Conservation (phyloP, 1,140 invertebrate genomes). For the Metopolophium dirhodum region DNA sequence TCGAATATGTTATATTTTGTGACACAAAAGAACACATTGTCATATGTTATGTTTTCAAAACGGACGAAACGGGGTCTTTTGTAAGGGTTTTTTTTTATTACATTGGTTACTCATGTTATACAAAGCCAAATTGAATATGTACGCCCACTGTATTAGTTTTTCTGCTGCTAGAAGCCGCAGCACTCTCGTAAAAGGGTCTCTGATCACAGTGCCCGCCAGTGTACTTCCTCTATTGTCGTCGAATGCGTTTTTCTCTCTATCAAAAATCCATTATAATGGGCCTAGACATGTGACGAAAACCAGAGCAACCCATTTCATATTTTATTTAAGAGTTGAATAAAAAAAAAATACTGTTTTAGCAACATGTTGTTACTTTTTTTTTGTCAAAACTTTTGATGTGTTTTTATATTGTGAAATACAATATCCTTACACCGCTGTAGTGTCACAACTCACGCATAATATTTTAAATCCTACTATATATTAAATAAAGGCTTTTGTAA, state of each 20-base stretch:
- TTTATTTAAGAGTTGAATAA: conserved; percentile 46
- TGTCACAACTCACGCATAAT: neutral
- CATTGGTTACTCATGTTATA: conserved; percentile 55
- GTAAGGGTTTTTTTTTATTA: conserved; percentile 53
- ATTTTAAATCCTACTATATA: neutral
- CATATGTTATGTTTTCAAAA: conserved; percentile 56
- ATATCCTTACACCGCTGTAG: neutral
- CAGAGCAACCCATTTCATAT: conserved; percentile 11
- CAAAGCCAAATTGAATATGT: conserved; percentile 56
- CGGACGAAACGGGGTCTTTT: conserved; percentile 47
- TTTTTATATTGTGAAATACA: neutral
- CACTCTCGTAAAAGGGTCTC: conserved; percentile 53
- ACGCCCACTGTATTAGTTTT: conserved; percentile 56
- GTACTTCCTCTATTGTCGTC: conserved; percentile 51
- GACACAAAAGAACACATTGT: conserved; percentile 51
- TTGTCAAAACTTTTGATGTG: conserved; percentile 8
- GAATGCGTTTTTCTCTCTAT: conserved; percentile 51
- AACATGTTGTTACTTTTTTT: conserved; percentile 28
- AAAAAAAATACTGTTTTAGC: conserved; percentile 24
- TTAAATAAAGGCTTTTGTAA: neutral
- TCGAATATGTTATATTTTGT: conserved; percentile 56
- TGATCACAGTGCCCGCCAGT: conserved; percentile 49
- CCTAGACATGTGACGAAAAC: conserved; percentile 52
- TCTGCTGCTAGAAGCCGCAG: conserved; percentile 53
- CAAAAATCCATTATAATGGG: conserved; percentile 51